Conservation (phyloP, 2,797 vertebrate species). For the Hippocampus kuda region DNA sequence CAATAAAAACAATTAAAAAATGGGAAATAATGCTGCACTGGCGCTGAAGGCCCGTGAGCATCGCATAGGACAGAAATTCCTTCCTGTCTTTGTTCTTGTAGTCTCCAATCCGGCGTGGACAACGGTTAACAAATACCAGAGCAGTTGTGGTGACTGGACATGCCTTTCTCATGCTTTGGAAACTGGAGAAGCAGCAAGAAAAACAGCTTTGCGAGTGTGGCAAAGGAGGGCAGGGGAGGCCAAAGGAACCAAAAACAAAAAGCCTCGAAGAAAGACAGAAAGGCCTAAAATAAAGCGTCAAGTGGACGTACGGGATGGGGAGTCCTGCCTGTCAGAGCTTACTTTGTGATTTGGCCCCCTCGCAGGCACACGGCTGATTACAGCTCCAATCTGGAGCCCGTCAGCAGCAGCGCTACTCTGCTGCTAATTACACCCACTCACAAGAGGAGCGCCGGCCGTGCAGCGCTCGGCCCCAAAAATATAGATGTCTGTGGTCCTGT, state of each 20-base stretch:
- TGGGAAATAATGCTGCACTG: conserved; percentile 34
- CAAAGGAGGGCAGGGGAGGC: conserved; percentile 6
- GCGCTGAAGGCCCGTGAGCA: conserved; percentile 1
- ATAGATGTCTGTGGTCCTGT: conserved; percentile 57
- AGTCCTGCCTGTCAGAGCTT: conserved; percentile 11
- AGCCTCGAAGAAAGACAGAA: conserved; percentile 4
- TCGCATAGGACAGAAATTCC: conserved; percentile 32
- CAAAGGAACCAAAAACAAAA: conserved; percentile 6
- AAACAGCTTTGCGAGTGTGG: conserved; percentile 24
- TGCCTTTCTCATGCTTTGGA: conserved; percentile 35
- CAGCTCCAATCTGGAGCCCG: conserved; percentile 44
- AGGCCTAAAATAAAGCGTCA: conserved; percentile 9
- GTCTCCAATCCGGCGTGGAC: conserved; percentile 43
- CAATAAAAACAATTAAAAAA: too few relatives aligned
- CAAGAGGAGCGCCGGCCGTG: conserved; percentile 42
- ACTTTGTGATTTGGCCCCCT: conserved; percentile 50
- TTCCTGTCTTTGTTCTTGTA: conserved; percentile 56
- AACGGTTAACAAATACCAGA: conserved; percentile 49
- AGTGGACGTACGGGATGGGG: conserved; percentile 1
- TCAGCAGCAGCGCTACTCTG: conserved; percentile 45
- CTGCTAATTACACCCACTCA: conserved; percentile 63
- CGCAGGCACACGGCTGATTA: conserved; percentile 57
- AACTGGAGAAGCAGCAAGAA: conserved; percentile 33
- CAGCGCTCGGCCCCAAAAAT: conserved; percentile 52
- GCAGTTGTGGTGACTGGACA: conserved; percentile 49